Evolutionary conservation across 2,113 vertebrate species (phyloP).

Genomic region (Ornithorhynchus anatinus): DNA sequence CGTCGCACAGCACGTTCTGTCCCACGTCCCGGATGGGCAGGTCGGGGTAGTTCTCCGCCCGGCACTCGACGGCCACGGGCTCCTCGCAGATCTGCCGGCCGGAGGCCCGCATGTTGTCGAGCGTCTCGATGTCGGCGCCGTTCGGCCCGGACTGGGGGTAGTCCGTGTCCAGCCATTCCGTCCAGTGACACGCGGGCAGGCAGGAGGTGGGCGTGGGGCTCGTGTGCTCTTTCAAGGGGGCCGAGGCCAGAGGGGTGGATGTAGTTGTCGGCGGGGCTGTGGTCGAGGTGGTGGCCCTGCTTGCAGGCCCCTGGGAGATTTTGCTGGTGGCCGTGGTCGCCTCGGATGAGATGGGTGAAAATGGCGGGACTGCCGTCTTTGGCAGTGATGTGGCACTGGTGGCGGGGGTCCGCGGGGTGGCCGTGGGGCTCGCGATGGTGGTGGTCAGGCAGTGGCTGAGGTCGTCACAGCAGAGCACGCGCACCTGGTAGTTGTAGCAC

Average conservation of each 20-base stretch:
- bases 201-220: neutral
- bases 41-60: slow-evolving; percentile 30
- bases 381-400: no score
- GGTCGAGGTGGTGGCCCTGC: fast-evolving
- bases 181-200: slow-evolving; percentile 26
- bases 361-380: no score
- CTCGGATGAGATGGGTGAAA: no score
- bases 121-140: slow-evolving; percentile 40
- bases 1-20: slow-evolving; percentile 48
- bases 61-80: slow-evolving; percentile 48
- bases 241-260: fast-evolving
- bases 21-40: slow-evolving; percentile 3
- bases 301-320: no score
- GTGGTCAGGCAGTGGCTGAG: neutral
- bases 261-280: fast-evolving
- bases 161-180: neutral
- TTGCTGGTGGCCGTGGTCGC: no score
- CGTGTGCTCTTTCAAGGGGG: neutral
- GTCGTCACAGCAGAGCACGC: neutral
- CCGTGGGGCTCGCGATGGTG: no score
- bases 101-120: neutral
- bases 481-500: neutral
- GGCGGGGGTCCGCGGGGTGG: no score
- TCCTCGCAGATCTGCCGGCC: neutral
- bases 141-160: fast-evolving